A percentile compares a stretch with the other conserved stretches of the same genome.
Conservation (phyloP, 1,140 invertebrate genomes). For the Heliconius hermathena region DNA sequence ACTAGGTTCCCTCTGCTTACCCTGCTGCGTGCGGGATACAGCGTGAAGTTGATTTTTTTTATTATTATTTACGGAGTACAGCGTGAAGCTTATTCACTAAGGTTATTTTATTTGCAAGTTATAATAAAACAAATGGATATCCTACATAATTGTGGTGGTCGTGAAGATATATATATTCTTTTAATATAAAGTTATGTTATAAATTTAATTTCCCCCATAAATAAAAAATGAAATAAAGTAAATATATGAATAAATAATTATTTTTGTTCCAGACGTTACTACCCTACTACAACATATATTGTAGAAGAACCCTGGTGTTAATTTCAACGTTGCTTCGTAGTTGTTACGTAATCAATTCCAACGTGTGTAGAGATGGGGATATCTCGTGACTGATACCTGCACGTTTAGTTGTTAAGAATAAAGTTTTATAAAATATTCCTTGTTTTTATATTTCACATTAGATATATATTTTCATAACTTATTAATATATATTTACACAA, state of each 20-base stretch:
- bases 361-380: conserved; percentile 32
- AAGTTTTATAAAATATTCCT: conserved; percentile 11
- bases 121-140: no score
- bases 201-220: not conserved
- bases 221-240: not conserved
- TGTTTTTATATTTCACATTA: not conserved
- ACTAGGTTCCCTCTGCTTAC: no score
- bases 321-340: conserved; percentile 22
- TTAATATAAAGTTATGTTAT: no score
- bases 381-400: conserved; percentile 43
- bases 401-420: conserved; percentile 33
- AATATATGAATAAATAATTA: conserved; percentile 6
- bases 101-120: no score
- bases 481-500: no score
- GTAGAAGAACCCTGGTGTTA: conserved; percentile 47
- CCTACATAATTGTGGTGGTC: no score
- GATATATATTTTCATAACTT: no score
- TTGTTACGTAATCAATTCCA: conserved; percentile 13
- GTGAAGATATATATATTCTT: no score
- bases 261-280: conserved; percentile 53
- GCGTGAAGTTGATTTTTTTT: no score
- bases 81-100: no score
- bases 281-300: conserved; percentile 44
- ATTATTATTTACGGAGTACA: no score
- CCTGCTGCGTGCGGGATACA: no score